Evolutionary conservation across 1,140 invertebrate genomes (phyloP).

Genomic region (Penaeus japonicus): DNA sequence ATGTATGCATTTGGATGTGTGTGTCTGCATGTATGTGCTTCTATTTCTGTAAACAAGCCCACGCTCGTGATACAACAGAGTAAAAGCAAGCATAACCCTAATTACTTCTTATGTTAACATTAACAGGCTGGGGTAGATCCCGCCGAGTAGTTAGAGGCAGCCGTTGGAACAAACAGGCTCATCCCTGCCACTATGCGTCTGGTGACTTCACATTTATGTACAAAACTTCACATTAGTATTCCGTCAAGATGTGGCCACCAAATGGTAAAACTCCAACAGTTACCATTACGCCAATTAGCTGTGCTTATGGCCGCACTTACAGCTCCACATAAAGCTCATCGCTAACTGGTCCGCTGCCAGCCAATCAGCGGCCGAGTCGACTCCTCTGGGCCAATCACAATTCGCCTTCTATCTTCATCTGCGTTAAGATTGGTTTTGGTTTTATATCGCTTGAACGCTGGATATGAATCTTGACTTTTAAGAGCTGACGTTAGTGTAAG

Average conservation of each 20-base stretch:
- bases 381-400: slow-evolving; percentile 41
- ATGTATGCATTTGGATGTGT: no score
- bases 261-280: slow-evolving; percentile 7
- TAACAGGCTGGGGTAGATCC: no score
- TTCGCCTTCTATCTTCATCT: slow-evolving; percentile 41
- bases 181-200: no score
- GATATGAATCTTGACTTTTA: slow-evolving; percentile 42
- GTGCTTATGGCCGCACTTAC: slow-evolving; percentile 20
- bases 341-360: slow-evolving; percentile 7
- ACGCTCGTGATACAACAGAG: no score
- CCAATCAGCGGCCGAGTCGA: slow-evolving; percentile 36
- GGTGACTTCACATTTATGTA: neutral
- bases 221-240: slow-evolving; percentile 23
- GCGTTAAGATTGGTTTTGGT: slow-evolving; percentile 36
- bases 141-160: no score
- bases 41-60: no score
- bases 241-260: slow-evolving; percentile 19
- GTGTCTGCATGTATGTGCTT: no score
- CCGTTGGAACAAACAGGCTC: no score
- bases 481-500: slow-evolving; percentile 34
- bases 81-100: no score
- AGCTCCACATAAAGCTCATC: neutral
- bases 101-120: no score
- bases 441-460: slow-evolving; percentile 31
- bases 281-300: slow-evolving; percentile 48